Percentiles rank a stretch among this genome's conserved stretches.
Conservation (phyloP, 2,797 vertebrate genomes). For the Cryptoprocta ferox region DNA sequence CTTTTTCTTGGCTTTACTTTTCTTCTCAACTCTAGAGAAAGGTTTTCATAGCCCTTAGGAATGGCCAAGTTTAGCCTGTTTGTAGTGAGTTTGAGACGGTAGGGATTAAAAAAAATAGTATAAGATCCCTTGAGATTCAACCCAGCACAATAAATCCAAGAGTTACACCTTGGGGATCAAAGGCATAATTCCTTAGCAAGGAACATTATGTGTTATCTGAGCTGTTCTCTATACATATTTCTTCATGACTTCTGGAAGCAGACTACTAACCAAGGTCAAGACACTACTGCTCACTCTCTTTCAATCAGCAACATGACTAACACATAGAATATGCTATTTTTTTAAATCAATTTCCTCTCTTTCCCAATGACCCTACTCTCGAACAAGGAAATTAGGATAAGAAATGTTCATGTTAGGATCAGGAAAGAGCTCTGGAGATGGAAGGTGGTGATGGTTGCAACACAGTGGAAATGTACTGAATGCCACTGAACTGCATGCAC, state of each 20-base stretch:
- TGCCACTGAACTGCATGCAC: not conserved
- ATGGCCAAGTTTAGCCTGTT: not conserved
- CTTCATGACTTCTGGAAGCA: not conserved
- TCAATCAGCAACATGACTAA: not conserved
- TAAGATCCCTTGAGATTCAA: not conserved
- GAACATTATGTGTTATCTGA: not conserved
- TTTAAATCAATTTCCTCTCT: not conserved
- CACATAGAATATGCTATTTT: not conserved
- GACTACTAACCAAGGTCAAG: not conserved
- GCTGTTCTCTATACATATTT: not conserved
- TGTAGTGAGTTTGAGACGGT: not conserved
- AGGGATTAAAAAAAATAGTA: not conserved
- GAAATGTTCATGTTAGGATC: not conserved
- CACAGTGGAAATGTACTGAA: not conserved
- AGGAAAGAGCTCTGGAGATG: not conserved
- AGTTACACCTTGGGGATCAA: not conserved
- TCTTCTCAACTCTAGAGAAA: not conserved
- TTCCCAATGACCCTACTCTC: not conserved
- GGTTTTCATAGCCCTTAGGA: not conserved
- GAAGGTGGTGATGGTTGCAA: not conserved
- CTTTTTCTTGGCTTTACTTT: not conserved
- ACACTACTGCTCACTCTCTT: not conserved
- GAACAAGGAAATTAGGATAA: not conserved
- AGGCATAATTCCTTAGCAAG: not conserved
- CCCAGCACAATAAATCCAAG: not conserved